Base-by-base conservation (phyloP, 2,797 vertebrate genomes). In the Ara ararauna region DNA sequence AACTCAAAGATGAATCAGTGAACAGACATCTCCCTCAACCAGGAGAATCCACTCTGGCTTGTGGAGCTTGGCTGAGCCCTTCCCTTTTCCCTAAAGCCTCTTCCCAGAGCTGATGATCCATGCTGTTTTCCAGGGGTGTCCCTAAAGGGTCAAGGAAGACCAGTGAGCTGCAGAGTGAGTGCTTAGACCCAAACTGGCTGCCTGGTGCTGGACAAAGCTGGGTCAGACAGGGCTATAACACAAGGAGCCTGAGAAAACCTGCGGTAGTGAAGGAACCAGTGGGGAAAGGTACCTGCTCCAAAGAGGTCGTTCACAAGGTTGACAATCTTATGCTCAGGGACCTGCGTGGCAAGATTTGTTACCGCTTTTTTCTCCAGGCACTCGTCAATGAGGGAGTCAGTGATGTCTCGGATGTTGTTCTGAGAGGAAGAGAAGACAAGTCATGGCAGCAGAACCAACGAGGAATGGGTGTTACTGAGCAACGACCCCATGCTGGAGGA, bases 401-500 rank as follows among this genome's bases (percentile, higher is more conserved):
- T 98, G 98, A 99, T 99, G 95, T 99, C 99, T 48, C 99, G 98
- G 84, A 99, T 97, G 56, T 97, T 98, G 94, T 98, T 94, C 99
- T 99, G 97, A 89, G 97, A 90, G 26, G 53, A 78, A 76, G 21
- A 68, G n/a, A 66, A 50, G 44, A 65, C 23, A 30, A 87, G 53
- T 12, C 18, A 36, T 3, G 70, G 50, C 77, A 44, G 30, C 16
- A 61, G 54, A 54, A 4, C 7, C 14, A 45, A 32, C 12, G 34
- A 65, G 50, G 15, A 54, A 48, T 2, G 18, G 29, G 14, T 34
- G 40, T 5, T 24, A 60, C 56, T 36, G 56, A 47, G 22, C 47
- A 54, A n/a, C 8, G 34, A 16, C 13, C 18, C 13, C 15, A 10
- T 4, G 17, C 38, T 60, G 48, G 8, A 18, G 34, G 18, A 79